phyloP scores from a whole-genome alignment of 2,797 vertebrate species.

The Cetoscarus ocellatus region DNA sequence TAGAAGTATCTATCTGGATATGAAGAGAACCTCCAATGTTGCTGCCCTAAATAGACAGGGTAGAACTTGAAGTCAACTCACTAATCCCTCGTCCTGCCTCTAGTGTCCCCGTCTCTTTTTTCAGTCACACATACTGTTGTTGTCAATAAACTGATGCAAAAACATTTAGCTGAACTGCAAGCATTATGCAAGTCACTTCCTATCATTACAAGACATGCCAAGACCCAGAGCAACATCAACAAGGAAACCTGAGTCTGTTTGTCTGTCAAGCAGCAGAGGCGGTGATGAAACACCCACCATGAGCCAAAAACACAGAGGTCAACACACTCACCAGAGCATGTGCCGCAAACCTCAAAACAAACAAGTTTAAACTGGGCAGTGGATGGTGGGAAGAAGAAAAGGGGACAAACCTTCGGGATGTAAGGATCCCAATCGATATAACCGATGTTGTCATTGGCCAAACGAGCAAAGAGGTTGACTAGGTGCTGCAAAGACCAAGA shows the following conservation, averaged over 20 bases:
- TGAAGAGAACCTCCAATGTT: too few relatives aligned
- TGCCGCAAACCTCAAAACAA: constrained; percentile 48
- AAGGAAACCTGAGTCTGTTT: constrained; percentile 69
- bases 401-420: constrained; percentile 92
- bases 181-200: constrained; percentile 43
- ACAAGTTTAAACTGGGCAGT: background rate
- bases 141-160: constrained; percentile 12
- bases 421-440: constrained; percentile 98
- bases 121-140: constrained; percentile 8
- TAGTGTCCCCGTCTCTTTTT: constrained; percentile 29
- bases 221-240: constrained; percentile 44
- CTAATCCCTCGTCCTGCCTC: background rate
- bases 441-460: constrained; percentile 98
- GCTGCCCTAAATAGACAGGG: too few relatives aligned
- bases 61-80: background rate
- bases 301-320: constrained; percentile 19
- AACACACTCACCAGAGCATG: constrained; percentile 15
- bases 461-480: constrained; percentile 95
- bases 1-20: too few relatives aligned
- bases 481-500: constrained; percentile 86
- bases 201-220: background rate
- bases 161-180: constrained; percentile 26
- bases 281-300: constrained; percentile 49
- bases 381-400: background rate
- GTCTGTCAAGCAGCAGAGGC: constrained; percentile 32